Conservation (phyloP, 2,888 invertebrate genomes). For the Lasiommata megera region DNA sequence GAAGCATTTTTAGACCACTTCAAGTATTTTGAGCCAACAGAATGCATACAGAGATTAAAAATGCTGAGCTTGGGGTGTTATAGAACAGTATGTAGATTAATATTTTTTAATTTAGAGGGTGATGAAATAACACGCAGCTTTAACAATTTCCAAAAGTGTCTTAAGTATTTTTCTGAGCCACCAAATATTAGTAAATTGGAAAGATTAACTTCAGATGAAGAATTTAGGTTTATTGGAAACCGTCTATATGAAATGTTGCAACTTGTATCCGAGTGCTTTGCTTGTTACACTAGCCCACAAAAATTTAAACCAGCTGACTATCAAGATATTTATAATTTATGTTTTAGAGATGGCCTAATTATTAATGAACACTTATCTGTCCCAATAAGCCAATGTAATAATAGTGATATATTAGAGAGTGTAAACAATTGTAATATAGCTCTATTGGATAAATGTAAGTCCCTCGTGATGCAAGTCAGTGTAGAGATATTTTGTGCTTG, state of each 20-base stretch:
- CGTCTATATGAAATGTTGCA: slow-evolving; percentile 49
- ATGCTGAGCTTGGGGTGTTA: slow-evolving; percentile 53
- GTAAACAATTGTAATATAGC: slow-evolving; percentile 50
- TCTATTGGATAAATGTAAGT: slow-evolving; percentile 56
- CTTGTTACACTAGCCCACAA: slow-evolving; percentile 30
- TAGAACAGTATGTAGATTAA: slow-evolving; percentile 52
- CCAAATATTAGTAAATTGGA: slow-evolving; percentile 55
- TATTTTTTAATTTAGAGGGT: slow-evolving; percentile 48
- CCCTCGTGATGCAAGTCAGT: slow-evolving; percentile 63
- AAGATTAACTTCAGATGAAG: slow-evolving; percentile 47
- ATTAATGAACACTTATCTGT: slow-evolving; percentile 34
- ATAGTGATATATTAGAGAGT: slow-evolving; percentile 46
- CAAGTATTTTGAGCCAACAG: slow-evolving; percentile 56
- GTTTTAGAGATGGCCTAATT: slow-evolving; percentile 46
- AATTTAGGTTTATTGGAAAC: slow-evolving; percentile 56
- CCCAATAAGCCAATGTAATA: slow-evolving; percentile 45
- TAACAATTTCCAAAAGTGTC: slow-evolving; percentile 51
- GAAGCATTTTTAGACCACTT: slow-evolving; percentile 55
- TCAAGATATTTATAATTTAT: slow-evolving; percentile 50
- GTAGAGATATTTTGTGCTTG: slow-evolving; percentile 71
- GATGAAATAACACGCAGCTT: slow-evolving; percentile 41
- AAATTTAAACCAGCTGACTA: slow-evolving; percentile 40
- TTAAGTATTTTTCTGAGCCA: slow-evolving; percentile 56
- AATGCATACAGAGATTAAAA: slow-evolving; percentile 50
- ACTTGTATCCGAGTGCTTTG: slow-evolving; percentile 25